phyloP scores from a whole-genome alignment of 2,797 vertebrate species.

The Buceros bicornis region DNA sequence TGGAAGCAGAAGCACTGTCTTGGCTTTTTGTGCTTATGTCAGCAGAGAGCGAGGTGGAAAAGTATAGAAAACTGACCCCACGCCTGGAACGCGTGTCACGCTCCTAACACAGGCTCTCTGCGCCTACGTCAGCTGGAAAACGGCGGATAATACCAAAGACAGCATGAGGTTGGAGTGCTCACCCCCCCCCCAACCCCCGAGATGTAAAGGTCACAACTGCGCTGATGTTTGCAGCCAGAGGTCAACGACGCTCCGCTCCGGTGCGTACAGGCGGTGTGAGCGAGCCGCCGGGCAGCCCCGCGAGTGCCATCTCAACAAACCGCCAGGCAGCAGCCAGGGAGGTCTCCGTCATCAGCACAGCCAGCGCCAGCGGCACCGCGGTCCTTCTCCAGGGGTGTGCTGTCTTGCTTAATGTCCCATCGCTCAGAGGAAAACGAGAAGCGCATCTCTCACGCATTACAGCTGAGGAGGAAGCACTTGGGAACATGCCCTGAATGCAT shows the following conservation, averaged over 20 bases:
- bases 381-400: neutral
- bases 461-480: neutral
- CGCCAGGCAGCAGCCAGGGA: rapidly evolving
- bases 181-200: too few species aligned
- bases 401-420: rapidly evolving
- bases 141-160: rapidly evolving
- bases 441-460: rapidly evolving
- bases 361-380: rapidly evolving
- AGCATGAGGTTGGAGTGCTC: neutral
- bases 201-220: neutral
- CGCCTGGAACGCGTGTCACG: rapidly evolving
- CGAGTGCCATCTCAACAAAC: rapidly evolving
- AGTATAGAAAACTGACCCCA: neutral
- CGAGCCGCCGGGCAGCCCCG: too few species aligned
- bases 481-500: neutral
- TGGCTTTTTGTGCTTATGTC: neutral
- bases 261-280: too few species aligned
- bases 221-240: rapidly evolving
- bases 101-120: neutral
- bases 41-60: neutral
- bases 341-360: neutral
- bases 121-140: neutral
- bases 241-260: rapidly evolving
- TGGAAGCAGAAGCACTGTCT: neutral
- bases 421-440: rapidly evolving